These are phyloP conservation scores for Sphyrna mokarran DNA, from an alignment of 2,113 vertebrate species.

Conservation along the genomic window DNA sequence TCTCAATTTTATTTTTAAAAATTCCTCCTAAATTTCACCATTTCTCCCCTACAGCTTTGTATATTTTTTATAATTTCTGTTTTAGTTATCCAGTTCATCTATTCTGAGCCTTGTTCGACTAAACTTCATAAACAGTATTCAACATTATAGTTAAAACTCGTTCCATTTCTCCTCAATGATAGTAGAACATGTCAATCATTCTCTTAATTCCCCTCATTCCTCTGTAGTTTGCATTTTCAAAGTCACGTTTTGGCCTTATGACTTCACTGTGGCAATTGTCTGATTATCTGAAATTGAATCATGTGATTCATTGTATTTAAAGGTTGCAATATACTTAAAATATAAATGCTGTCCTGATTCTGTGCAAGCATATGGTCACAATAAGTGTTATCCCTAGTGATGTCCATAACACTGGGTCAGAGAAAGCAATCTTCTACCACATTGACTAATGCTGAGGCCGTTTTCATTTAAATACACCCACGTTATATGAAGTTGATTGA, in stretches of 20 bases:
- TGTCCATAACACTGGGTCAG: not conserved
- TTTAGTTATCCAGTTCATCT: not conserved
- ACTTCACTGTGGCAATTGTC: not conserved
- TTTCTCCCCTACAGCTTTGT: not conserved
- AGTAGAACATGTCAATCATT: not conserved
- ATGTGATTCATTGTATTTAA: not conserved
- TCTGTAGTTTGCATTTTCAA: not conserved
- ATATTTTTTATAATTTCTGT: not conserved
- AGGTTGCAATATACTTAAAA: not conserved
- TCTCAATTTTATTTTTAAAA: not conserved
- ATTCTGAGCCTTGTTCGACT: not conserved
- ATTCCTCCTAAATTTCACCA: not conserved
- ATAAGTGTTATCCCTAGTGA: not conserved
- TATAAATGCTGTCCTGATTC: not conserved
- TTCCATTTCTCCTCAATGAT: not conserved
- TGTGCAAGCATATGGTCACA: not conserved
- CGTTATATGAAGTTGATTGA: not conserved
- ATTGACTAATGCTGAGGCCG: not conserved
- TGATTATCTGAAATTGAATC: not conserved
- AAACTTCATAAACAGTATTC: not conserved
- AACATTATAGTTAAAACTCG: not conserved
- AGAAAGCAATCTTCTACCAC: not conserved
- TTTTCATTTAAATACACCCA: not conserved
- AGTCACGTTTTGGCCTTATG: not conserved
- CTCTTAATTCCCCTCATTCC: not conserved